Evolutionary conservation across 2,888 invertebrate genomes (phyloP).

Genomic region (Osmoderma eremita): DNA sequence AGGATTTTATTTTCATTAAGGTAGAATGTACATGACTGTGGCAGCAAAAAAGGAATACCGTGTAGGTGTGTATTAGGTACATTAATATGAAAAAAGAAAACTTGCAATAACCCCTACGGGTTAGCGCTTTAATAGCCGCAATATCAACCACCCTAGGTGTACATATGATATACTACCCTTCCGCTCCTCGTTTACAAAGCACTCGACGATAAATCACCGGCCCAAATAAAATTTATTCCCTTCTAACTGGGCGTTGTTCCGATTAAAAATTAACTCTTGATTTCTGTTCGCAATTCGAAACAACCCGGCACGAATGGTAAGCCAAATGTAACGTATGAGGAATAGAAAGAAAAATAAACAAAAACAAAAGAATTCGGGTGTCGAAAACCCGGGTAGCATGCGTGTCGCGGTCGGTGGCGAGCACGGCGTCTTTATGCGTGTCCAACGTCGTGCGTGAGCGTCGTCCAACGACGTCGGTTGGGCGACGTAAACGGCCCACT

Average conservation of each 20-base stretch:
- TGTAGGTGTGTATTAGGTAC: too few relatives aligned
- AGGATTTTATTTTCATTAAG: too few relatives aligned
- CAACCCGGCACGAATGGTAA: slow-evolving; percentile 7
- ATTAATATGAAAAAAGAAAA: too few relatives aligned
- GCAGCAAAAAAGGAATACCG: too few relatives aligned
- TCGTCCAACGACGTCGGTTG: slow-evolving; percentile 44
- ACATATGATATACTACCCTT: slow-evolving; percentile 35
- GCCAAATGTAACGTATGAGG: not conserved
- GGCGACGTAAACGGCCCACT: slow-evolving; percentile 45
- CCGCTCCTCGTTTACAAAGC: slow-evolving; percentile 29
- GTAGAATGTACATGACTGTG: too few relatives aligned
- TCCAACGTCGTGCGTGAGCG: slow-evolving; percentile 48
- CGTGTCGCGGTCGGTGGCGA: slow-evolving; percentile 40
- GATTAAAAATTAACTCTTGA: slow-evolving; percentile 42
- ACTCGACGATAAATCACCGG: slow-evolving; percentile 29
- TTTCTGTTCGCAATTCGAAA: slow-evolving; percentile 10
- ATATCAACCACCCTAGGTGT: slow-evolving; percentile 14
- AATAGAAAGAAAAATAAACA: slow-evolving; percentile 8
- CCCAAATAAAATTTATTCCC: slow-evolving; percentile 22
- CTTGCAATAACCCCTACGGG: not conserved
- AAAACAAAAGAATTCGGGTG: slow-evolving; percentile 26
- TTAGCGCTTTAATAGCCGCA: slow-evolving; percentile 23
- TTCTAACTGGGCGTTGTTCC: slow-evolving; percentile 29
- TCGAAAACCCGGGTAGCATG: slow-evolving; percentile 41
- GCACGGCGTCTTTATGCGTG: slow-evolving; percentile 50